Evolutionary conservation across 1,140 invertebrate species (phyloP).

Genomic region (Andricus grossulariae): DNA sequence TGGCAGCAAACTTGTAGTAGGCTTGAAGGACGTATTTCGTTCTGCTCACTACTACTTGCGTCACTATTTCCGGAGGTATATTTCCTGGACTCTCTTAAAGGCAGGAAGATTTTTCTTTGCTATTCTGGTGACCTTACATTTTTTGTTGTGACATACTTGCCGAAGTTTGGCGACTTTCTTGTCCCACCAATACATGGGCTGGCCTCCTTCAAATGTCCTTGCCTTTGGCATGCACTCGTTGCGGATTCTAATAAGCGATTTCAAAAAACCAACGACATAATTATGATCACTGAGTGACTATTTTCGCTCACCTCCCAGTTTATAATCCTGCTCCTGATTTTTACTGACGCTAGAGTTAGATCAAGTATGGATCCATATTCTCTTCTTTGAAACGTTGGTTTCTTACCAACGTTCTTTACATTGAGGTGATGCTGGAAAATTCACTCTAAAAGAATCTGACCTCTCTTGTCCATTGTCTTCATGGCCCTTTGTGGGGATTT

Average conservation of each 20-base stretch:
- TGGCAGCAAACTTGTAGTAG: background rate
- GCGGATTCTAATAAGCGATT: background rate
- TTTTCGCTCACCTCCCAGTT: too few species aligned
- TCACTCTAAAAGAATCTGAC: too few species aligned
- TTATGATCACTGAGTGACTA: too few species aligned
- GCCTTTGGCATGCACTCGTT: background rate
- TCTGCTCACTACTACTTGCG: background rate
- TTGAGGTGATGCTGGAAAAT: too few species aligned
- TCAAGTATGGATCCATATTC: too few species aligned
- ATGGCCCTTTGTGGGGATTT: too few species aligned
- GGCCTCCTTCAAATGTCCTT: background rate
- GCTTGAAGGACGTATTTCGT: background rate
- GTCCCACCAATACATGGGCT: background rate
- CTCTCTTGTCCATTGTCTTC: too few species aligned
- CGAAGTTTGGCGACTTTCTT: background rate
- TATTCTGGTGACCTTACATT: background rate
- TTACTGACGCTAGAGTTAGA: too few species aligned
- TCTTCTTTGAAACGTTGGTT: too few species aligned
- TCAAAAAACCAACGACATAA: too few species aligned
- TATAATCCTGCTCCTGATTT: too few species aligned
- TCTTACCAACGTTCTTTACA: too few species aligned
- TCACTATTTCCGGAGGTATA: background rate
- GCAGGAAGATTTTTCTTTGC: background rate
- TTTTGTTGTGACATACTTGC: background rate
- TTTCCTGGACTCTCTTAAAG: background rate